phyloP scores from a whole-genome alignment of 1,140 invertebrate genomes.

The Anoplolepis gracilipes region DNA sequence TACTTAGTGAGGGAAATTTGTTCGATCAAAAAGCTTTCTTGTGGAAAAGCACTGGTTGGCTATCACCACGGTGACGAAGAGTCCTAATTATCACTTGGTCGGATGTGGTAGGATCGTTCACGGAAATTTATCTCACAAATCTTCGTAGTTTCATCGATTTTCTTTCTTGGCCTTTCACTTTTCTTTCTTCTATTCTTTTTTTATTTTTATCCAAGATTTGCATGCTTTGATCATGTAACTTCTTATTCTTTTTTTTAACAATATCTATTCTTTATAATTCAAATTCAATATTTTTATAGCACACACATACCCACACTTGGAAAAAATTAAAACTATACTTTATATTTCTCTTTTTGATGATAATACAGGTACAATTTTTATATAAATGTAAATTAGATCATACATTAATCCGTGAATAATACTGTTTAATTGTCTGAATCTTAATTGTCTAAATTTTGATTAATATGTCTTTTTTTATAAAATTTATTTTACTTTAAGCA shows the following conservation, averaged over 20 bases:
- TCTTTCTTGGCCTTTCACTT: neutral
- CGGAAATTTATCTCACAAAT: conserved; percentile 66
- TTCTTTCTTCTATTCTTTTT: conserved; percentile 1
- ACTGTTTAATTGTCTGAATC: neutral
- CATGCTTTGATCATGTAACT: neutral
- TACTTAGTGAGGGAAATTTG: conserved; percentile 70
- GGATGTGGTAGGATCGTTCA: conserved; percentile 39
- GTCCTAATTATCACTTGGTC: conserved; percentile 70
- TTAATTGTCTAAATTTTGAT: neutral
- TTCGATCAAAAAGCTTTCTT: conserved; percentile 65
- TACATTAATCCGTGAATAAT: neutral
- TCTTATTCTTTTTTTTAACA: neutral
- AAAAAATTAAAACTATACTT: neutral
- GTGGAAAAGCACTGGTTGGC: conserved; percentile 33
- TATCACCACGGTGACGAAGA: conserved; percentile 61
- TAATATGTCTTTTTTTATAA: neutral
- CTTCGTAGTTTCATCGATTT: conserved; percentile 35
- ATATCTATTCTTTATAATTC: neutral
- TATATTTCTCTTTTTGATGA: neutral
- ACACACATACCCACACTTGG: no score
- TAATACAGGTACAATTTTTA: no score
- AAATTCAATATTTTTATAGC: neutral
- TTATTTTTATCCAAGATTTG: conserved; percentile 6
- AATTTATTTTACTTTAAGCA: neutral
- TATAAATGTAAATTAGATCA: neutral